phyloP scores from a whole-genome alignment of 2,113 vertebrate genomes.

The Nycticryphes semicollaris region DNA sequence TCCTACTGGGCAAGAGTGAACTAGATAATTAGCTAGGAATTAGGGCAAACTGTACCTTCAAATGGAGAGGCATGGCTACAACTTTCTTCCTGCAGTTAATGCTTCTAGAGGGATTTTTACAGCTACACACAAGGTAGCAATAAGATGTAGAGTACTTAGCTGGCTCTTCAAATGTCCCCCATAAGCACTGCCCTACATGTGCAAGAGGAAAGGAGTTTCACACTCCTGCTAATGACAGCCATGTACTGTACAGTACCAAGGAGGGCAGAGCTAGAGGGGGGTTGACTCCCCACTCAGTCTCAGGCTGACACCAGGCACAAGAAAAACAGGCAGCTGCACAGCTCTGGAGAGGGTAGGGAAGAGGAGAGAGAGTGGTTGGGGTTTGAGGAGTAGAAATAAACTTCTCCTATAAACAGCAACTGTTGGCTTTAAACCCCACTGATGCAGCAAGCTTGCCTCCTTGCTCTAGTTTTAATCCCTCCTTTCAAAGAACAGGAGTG shows the following conservation, averaged over 20 bases:
- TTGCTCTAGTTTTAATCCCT: neutral
- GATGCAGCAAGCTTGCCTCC: neutral
- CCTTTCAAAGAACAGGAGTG: neutral
- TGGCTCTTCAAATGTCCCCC: neutral
- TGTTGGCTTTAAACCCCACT: neutral
- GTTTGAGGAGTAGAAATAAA: neutral
- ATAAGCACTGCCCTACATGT: slow-evolving; percentile 4
- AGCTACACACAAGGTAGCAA: neutral
- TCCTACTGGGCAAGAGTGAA: neutral
- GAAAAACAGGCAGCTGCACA: neutral
- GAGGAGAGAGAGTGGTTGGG: neutral
- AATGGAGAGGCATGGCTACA: neutral
- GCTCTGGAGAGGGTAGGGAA: neutral
- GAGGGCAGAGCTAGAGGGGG: neutral
- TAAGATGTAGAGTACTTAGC: neutral
- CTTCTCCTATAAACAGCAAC: neutral
- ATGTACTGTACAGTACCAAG: neutral
- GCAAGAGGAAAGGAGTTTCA: neutral
- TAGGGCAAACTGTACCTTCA: neutral
- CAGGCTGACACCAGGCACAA: neutral
- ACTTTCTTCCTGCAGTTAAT: neutral
- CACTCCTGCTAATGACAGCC: neutral
- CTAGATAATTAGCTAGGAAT: neutral
- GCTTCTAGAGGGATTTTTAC: neutral
- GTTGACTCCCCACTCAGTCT: neutral